Evolutionary conservation across 2,113 vertebrate genomes (phyloP).

Genomic region (Marcusenius ussheri): DNA sequence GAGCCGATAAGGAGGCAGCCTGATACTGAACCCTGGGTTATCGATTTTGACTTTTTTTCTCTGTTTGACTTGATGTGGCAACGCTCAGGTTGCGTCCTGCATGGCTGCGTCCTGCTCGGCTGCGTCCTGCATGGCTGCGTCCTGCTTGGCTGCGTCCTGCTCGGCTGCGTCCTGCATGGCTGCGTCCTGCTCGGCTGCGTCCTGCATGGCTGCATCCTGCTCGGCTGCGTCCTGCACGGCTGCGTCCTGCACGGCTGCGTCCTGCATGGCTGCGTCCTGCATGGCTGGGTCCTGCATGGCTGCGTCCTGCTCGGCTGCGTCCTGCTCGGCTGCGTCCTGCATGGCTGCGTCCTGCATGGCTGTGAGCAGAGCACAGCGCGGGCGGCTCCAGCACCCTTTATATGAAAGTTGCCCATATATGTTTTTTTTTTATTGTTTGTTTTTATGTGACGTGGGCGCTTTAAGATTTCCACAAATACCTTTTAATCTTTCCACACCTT

Average conservation of each 20-base stretch:
- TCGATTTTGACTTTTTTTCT: conserved; percentile 47
- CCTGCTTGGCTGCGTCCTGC: too few relatives aligned
- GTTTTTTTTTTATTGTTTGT: background rate
- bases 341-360: background rate
- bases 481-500: background rate
- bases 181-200: too few relatives aligned
- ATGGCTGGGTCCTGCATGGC: too few relatives aligned
- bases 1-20: conserved; percentile 44
- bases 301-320: too few relatives aligned
- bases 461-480: background rate
- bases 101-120: too few relatives aligned
- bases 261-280: too few relatives aligned
- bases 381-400: background rate
- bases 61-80: conserved; percentile 6
- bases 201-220: too few relatives aligned
- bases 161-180: too few relatives aligned
- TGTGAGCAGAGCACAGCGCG: background rate
- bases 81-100: background rate
- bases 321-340: too few relatives aligned
- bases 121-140: too few relatives aligned
- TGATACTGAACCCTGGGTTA: conserved; percentile 61
- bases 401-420: background rate
- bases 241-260: background rate
- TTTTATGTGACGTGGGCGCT: background rate
- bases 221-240: too few relatives aligned